Conservation (phyloP, 2,113 vertebrate genomes). For the Neodontobutis hainanensis region DNA sequence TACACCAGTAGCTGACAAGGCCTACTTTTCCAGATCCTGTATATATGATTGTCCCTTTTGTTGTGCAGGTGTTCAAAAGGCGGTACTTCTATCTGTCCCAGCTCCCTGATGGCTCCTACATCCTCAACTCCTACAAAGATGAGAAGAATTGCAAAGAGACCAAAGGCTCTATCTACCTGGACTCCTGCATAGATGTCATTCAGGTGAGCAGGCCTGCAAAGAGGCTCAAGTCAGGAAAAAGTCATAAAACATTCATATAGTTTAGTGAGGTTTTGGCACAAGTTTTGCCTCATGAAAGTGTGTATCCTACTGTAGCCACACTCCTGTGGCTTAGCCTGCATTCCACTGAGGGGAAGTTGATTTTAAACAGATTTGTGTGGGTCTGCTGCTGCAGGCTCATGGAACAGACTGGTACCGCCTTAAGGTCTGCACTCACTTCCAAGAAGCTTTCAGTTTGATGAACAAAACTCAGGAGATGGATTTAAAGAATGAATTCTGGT, state of each 20-base stretch:
- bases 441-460: constrained; percentile 51
- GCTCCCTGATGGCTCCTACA: constrained; percentile 95
- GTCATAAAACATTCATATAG: neutral
- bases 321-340: constrained; percentile 35
- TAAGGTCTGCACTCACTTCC: constrained; percentile 17
- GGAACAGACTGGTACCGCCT: constrained; percentile 30
- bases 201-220: constrained; percentile 75
- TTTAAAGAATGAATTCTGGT: constrained; percentile 1
- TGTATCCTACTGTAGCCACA: constrained; percentile 3
- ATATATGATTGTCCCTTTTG: neutral
- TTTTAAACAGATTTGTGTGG: constrained; percentile 13
- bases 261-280: constrained; percentile 7
- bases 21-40: too few species aligned
- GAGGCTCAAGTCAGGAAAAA: neutral
- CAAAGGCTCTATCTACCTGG: constrained; percentile 96
- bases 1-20: neutral
- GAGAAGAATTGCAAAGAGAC: constrained; percentile 96
- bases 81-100: constrained; percentile 96
- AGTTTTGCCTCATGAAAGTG: constrained; percentile 4
- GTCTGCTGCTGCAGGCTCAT: constrained; percentile 18
- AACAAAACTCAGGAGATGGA: constrained; percentile 27
- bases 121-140: constrained; percentile 97
- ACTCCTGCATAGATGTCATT: constrained; percentile 94
- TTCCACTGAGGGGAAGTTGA: constrained; percentile 38
- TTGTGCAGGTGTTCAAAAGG: constrained; percentile 90